Percentiles rank a stretch among this genome's conserved stretches.
Conservation (phyloP, 2,888 invertebrate genomes). For the Incurvaria masculella region DNA sequence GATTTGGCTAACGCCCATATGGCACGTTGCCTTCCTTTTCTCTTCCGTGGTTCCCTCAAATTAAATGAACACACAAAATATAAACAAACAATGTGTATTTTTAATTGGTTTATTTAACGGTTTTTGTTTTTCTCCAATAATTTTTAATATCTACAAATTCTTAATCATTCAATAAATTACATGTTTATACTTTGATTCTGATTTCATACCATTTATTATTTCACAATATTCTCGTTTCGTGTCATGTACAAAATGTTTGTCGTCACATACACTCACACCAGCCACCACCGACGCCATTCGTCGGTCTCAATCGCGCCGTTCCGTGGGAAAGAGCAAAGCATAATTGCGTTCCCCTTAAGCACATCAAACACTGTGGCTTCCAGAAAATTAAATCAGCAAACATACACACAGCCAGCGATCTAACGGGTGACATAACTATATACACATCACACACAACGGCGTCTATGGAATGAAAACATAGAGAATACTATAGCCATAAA, state of each 20-base stretch:
- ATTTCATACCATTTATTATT: background rate
- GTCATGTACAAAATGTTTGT: conserved; percentile 55
- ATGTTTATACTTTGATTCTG: conserved; percentile 37
- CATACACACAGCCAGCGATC: too few relatives aligned
- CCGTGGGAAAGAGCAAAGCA: conserved; percentile 55
- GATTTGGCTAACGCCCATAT: too few relatives aligned
- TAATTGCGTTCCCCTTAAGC: too few relatives aligned
- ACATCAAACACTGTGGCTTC: too few relatives aligned
- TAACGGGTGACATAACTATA: too few relatives aligned
- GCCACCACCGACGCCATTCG: conserved; percentile 55
- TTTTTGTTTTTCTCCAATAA: conserved; percentile 53
- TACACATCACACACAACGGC: too few relatives aligned
- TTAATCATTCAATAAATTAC: conserved; percentile 54
- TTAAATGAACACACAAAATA: too few relatives aligned
- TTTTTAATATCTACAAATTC: conserved; percentile 27
- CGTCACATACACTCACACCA: conserved; percentile 49
- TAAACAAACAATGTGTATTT: conserved; percentile 30
- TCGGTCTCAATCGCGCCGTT: conserved; percentile 54
- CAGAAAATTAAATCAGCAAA: too few relatives aligned
- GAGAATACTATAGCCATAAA: too few relatives aligned
- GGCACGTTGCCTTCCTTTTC: too few relatives aligned
- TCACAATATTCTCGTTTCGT: conserved; percentile 55
- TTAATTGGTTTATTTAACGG: conserved; percentile 57
- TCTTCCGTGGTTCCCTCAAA: too few relatives aligned
- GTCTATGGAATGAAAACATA: too few relatives aligned